These are phyloP conservation scores for Pristionchus fissidentatus DNA, from an alignment of 2,888 invertebrate genomes.

Conservation along the genomic window DNA sequence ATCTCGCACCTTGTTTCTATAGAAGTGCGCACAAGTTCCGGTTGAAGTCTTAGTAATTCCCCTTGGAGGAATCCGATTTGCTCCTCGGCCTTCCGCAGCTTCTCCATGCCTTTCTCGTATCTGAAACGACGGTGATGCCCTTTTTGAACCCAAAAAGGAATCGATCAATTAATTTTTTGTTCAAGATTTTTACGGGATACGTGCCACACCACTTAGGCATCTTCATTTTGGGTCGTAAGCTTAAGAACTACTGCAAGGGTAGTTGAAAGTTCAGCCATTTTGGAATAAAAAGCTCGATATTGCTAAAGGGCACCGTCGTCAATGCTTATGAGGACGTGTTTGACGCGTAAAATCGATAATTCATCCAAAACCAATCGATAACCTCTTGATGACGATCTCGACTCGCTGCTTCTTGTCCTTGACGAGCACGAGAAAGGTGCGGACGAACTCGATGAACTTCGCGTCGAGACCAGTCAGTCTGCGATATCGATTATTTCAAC, in stretches of 20 bases:
- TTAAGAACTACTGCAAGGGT: too few species aligned
- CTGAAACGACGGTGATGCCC: slow-evolving; percentile 49
- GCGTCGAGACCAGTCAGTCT: slow-evolving; percentile 38
- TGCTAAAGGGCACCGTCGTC: too few species aligned
- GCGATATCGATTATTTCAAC: background rate
- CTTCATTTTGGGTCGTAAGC: too few species aligned
- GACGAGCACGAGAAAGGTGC: slow-evolving; percentile 47
- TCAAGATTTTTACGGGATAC: too few species aligned
- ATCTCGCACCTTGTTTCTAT: slow-evolving; percentile 67
- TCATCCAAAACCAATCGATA: background rate
- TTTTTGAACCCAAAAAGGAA: too few species aligned
- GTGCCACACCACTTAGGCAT: too few species aligned
- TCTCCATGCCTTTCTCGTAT: slow-evolving; percentile 70
- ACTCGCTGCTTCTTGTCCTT: slow-evolving; percentile 54
- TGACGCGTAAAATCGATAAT: too few species aligned
- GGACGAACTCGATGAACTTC: slow-evolving; percentile 50
- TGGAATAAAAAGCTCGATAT: too few species aligned
- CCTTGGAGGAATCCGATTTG: slow-evolving; percentile 68
- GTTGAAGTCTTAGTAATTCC: slow-evolving; percentile 59
- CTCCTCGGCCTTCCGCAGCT: slow-evolving; percentile 68
- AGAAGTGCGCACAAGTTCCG: slow-evolving; percentile 68
- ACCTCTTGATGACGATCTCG: slow-evolving; percentile 59
- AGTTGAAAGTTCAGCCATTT: too few species aligned
- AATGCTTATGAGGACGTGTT: too few species aligned
- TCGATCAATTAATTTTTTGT: too few species aligned